Base-by-base conservation (phyloP, 2,888 invertebrate genomes). In the Tetramorium bicarinatum region DNA sequence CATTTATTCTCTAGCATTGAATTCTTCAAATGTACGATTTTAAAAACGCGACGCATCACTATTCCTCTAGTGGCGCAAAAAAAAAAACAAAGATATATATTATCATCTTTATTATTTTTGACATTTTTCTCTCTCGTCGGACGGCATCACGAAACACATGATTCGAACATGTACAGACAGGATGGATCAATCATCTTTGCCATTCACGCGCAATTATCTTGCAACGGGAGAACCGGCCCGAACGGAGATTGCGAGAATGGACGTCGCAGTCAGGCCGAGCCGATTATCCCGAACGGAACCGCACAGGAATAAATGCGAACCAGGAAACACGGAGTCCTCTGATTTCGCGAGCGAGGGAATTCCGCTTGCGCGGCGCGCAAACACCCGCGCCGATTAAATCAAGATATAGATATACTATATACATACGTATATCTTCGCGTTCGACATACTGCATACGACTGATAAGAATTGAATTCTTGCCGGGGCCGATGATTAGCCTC, bases 381-480 rank as follows among this genome's bases (percentile, higher is more conserved):
- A 85, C 72, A 74, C n/a, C n/a, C n/a, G 56, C 25, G 59, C 61
- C 41, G 59, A 80, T 86, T 66, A 71, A 75, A 82, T 75, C 83
- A 61, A 82, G 77, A 82, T 83, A 76, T 18, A 47, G 21, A 25
- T 54, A 56, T 67, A 67, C 34, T 67, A 67, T 44, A 15, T 52
- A 62, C 47, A 76, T 34, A 67, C 56, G n/a, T 62, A 76, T 74
- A 76, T 56, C 79, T 84, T 71, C 38, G 25, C 49, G 56, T 69
- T 75, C 52, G 52, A 15, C 52, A 44, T 71, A 67, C 61, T 47
- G 21, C 25, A 79, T 47, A 29, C 56, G 29, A 11, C 79, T 82
- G 88, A 87, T 87, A 87, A 84, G 86, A 84, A 79, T 56, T 52
- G 79, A 84, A 87, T 87, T 80, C 77, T 71, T 67, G 62, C 18